Evolutionary conservation across 2,797 vertebrate species (phyloP).

Genomic region (Smutsia gigantea): DNA sequence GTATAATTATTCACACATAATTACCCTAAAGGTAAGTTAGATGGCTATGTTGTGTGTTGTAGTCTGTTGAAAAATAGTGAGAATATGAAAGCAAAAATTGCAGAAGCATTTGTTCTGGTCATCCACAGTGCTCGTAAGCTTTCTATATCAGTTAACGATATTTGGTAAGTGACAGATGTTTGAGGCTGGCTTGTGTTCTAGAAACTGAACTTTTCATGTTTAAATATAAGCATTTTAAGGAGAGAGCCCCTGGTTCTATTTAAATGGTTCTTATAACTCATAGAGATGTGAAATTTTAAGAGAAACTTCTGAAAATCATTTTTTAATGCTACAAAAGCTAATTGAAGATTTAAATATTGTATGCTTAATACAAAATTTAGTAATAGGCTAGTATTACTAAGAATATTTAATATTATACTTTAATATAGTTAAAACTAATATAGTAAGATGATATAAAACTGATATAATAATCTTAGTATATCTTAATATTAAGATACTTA

Average conservation of each 20-base stretch:
- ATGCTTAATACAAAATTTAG: not conserved
- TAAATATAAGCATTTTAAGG: not conserved
- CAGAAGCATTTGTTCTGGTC: not conserved
- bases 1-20: not conserved
- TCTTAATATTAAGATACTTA: not conserved
- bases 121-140: not conserved
- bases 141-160: not conserved
- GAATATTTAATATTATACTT: not conserved
- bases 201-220: not conserved
- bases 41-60: not conserved
- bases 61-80: not conserved
- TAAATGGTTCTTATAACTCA: not conserved
- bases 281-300: not conserved
- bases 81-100: not conserved
- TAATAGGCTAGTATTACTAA: not conserved
- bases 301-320: constrained; percentile 1
- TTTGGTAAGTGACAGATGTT: not conserved
- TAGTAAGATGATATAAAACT: too few species aligned
- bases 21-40: not conserved
- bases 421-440: too few species aligned
- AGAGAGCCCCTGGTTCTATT: not conserved
- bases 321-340: not conserved
- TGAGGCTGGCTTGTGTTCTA: not conserved
- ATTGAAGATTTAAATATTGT: not conserved
- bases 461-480: not conserved